Base-by-base conservation (phyloP, 2,888 invertebrate species). In the Prenolepis imparis region DNA sequence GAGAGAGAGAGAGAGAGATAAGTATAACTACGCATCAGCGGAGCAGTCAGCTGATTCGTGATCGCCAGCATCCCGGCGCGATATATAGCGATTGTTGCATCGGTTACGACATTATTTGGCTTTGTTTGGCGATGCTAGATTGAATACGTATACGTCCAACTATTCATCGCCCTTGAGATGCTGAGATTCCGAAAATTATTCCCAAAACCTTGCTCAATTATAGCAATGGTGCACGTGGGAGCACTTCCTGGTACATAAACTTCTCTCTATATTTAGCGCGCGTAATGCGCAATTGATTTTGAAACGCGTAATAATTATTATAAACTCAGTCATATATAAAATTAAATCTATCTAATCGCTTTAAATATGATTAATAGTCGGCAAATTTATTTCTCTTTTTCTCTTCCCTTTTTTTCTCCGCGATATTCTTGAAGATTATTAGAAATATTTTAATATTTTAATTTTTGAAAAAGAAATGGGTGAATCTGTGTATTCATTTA, bases 201-300 rank as follows among this genome's bases (percentile, higher is more conserved):
- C 28, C 77, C 77, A 8, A 55, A 93, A 74, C 92, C 92, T 86
- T 95, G 95, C 91, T 95, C 95, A 83, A 93, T 97, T 52, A 96
- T 97, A 90, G 97, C 97, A 77, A 97, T 97, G 97, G 95, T 97
- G 78, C 97, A 97, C 92, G 95, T 97, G 1, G 95, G 95, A 89
- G 96, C 97, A 64, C 94, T 97, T 83, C 97, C 97, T 95, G 97
- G 97, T 97, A 95, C 88, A 86, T 41, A 63, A 64, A 75, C 4
- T 63, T 24, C 12, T 18, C 0, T 28, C 2, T 18, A 52, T 59
- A 1, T 4, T 28, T 61, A 18, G 12, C 8, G n/a, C 15, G 41
- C n/a, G 6, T 61, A 18, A 8, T 4, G n/a, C 15, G 41, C n/a
- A 6, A 73, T 28, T n/a, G 12, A 44, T 63, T 18, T 44, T 48